Evolutionary conservation across 2,888 invertebrate species (phyloP), one percentile per base, ranked within the genome.

Genomic region (Ophion ellenae): DNA sequence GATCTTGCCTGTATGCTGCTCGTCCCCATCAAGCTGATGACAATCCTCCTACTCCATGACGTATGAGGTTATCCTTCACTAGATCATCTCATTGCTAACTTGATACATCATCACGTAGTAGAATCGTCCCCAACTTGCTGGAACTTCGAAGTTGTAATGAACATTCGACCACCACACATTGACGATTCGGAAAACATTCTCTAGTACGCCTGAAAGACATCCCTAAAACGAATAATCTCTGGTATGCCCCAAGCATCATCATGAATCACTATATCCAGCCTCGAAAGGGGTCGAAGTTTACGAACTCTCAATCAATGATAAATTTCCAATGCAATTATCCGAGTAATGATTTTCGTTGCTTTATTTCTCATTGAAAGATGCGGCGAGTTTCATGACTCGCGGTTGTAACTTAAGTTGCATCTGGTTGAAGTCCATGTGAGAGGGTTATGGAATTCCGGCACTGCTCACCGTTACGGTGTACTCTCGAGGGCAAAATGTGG

Each of bases 241-340:
- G 14, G 14, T 53, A 53, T 14, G 53, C 53, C 53, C 14, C 14
- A 53, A 5, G 53, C 2, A 28, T 47, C 9, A 7, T 28, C 28
- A 28, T 17, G 28, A 53, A 70, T 28, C 53, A 14, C 6, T 40
- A 17, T 47, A 17, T 5, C 9, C 6, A 14, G 1, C 20, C 5
- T 75, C 10, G 36, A 36, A 67, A 20, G 57, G 47, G 64, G 53
- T 76, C 70, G 24, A 28, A 69, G 63, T 36, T 79, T 64, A 83
- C 61, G 20, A 69, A 75, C 24, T 32, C 74, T 53, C 11, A 28
- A 69, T 64, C 45, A 59, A 81, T 81, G 74, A 82, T 76, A 81
- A 84, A 84, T 84, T 71, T 57, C 59, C 24, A 57, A 36, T n/a
- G 84, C 80, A 84, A 84, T 84, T 84, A 74, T 45, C 24, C 10